Evolutionary conservation across 2,888 invertebrate genomes (phyloP).

Genomic region (Heliconius aoede): DNA sequence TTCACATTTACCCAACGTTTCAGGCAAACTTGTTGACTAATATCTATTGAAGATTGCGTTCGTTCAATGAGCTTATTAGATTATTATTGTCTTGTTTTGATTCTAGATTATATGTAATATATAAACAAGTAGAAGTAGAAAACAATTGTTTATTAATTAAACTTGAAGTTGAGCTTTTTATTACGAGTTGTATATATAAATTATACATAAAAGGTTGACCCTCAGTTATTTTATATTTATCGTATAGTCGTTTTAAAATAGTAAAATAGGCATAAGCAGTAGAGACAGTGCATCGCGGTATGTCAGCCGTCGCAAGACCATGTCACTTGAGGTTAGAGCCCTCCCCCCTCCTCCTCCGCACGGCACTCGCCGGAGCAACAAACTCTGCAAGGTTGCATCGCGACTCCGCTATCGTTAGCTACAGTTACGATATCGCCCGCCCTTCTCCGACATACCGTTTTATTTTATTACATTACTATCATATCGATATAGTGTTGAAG

Average conservation of each 20-base stretch:
- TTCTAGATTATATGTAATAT: not conserved
- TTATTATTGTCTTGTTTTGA: not conserved
- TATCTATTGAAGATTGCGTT: not conserved
- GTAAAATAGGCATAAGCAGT: constrained; percentile 2
- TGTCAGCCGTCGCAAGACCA: constrained; percentile 46
- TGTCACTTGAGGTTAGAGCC: constrained; percentile 48
- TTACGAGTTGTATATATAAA: not conserved
- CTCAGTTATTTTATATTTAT: not conserved
- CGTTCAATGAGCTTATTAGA: not conserved
- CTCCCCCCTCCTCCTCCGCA: constrained; percentile 51
- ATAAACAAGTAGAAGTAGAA: not conserved
- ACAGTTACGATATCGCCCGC: constrained; percentile 79
- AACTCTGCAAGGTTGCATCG: constrained; percentile 82
- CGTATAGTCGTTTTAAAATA: not conserved
- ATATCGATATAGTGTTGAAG: constrained; percentile 70
- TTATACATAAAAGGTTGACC: not conserved
- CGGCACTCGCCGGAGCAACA: constrained; percentile 70
- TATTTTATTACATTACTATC: constrained; percentile 76
- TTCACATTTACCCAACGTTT: constrained; percentile 4
- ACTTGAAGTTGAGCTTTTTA: not conserved
- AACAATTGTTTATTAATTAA: not conserved
- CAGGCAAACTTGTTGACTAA: constrained; percentile 6
- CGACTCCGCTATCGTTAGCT: constrained; percentile 74
- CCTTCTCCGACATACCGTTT: constrained; percentile 78
- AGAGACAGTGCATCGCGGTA: constrained; percentile 45